A percentile compares a stretch with the other conserved stretches of the same genome.
Evolutionary conservation across 2,113 vertebrate species (phyloP).

Genomic region (Ailurus styani): DNA sequence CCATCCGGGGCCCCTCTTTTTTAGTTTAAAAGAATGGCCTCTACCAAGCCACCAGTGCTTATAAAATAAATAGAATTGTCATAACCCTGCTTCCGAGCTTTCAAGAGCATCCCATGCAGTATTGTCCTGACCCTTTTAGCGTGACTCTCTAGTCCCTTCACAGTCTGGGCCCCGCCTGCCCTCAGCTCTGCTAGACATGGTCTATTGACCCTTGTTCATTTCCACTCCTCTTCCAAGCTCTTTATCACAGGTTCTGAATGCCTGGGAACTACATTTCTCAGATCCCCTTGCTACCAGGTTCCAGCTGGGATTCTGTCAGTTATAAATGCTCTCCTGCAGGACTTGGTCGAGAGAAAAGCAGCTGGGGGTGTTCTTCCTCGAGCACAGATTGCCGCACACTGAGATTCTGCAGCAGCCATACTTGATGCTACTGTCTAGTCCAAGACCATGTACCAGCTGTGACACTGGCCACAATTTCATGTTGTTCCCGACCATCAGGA

Average conservation of each 20-base stretch:
- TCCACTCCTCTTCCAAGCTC: background rate
- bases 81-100: background rate
- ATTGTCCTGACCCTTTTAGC: background rate
- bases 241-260: background rate
- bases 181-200: background rate
- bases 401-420: background rate
- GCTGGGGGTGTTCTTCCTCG: background rate
- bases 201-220: background rate
- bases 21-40: background rate
- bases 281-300: background rate
- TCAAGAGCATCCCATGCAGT: background rate
- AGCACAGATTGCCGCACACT: background rate
- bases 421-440: background rate
- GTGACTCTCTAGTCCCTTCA: background rate
- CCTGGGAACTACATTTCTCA: background rate
- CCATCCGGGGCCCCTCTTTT: background rate
- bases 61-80: background rate
- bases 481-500: background rate
- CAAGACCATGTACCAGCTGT: background rate
- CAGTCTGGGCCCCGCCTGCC: background rate
- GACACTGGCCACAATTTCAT: background rate
- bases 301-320: background rate
- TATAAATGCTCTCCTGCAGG: background rate
- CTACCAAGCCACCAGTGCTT: background rate
- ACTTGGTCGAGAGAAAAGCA: background rate